phyloP scores from a whole-genome alignment of 1,140 invertebrate species.

The Neodiprion pinetum region DNA sequence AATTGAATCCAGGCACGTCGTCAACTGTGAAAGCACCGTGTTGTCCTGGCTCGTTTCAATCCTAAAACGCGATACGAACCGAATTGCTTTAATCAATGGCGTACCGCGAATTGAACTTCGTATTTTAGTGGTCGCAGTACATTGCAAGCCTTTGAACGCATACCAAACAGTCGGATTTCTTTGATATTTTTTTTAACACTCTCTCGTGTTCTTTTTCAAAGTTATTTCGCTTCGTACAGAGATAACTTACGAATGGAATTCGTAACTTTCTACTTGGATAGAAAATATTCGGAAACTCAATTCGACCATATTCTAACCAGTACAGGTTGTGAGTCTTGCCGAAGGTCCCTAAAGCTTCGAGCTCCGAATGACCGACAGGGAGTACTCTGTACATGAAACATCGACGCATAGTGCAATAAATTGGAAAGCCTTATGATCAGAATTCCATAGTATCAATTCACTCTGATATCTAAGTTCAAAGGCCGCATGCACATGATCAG shows the following conservation, averaged over 20 bases:
- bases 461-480: too few species aligned
- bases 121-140: neutral
- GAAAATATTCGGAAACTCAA: neutral
- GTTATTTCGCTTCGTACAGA: neutral
- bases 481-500: too few species aligned
- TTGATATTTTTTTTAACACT: neutral
- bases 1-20: slow-evolving; percentile 3
- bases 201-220: neutral
- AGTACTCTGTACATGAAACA: too few species aligned
- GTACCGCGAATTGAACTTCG: neutral
- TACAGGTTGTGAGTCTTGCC: too few species aligned
- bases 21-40: neutral
- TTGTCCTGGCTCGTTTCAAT: slow-evolving; percentile 6
- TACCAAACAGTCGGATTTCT: neutral
- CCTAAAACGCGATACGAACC: neutral
- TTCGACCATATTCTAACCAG: too few species aligned
- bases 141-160: neutral
- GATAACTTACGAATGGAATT: neutral
- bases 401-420: too few species aligned
- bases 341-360: too few species aligned
- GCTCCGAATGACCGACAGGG: too few species aligned
- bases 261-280: neutral
- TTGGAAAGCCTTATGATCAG: too few species aligned
- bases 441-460: too few species aligned
- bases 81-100: slow-evolving; percentile 9